A percentile compares a stretch with the other conserved stretches of the same genome.
These are phyloP conservation scores for Halictus ligatus DNA, from an alignment of 2,888 invertebrate genomes.

Conservation along the genomic window DNA sequence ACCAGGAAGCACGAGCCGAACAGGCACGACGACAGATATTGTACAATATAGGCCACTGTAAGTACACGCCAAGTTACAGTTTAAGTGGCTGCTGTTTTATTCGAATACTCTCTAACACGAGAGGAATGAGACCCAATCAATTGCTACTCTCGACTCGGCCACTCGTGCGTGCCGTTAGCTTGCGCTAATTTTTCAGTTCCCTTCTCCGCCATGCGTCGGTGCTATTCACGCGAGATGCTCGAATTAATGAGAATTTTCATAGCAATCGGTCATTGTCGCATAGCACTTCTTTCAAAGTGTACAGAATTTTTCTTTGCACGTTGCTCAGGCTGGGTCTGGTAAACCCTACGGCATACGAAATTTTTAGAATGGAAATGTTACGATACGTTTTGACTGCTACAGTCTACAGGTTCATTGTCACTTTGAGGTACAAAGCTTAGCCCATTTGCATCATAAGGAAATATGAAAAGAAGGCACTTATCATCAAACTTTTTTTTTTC, in stretches of 20 bases:
- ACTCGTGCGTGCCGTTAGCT: slow-evolving; percentile 30
- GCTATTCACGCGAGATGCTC: background rate
- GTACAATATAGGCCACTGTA: slow-evolving; percentile 92
- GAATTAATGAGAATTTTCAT: background rate
- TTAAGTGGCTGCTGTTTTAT: slow-evolving; percentile 70
- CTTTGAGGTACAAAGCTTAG: too few species aligned
- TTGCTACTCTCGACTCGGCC: slow-evolving; percentile 46
- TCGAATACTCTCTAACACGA: slow-evolving; percentile 51
- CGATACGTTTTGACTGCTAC: too few species aligned
- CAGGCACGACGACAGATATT: slow-evolving; percentile 92
- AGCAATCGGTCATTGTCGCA: too few species aligned
- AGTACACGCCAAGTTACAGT: slow-evolving; percentile 84
- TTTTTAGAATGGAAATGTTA: too few species aligned
- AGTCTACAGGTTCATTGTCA: too few species aligned
- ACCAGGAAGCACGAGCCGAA: slow-evolving; percentile 92
- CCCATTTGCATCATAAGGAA: too few species aligned
- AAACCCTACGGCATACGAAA: too few species aligned
- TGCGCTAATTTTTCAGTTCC: slow-evolving; percentile 31
- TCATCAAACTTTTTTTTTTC: too few species aligned
- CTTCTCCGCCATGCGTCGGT: background rate
- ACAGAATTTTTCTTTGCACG: background rate
- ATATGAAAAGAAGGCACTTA: too few species aligned
- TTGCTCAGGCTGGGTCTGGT: too few species aligned
- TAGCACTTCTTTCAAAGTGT: too few species aligned
- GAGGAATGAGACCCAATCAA: slow-evolving; percentile 56